Evolutionary conservation across 2,888 invertebrate genomes (phyloP), one percentile per base, ranked within the genome.

Genomic region (Allygus modestus): DNA sequence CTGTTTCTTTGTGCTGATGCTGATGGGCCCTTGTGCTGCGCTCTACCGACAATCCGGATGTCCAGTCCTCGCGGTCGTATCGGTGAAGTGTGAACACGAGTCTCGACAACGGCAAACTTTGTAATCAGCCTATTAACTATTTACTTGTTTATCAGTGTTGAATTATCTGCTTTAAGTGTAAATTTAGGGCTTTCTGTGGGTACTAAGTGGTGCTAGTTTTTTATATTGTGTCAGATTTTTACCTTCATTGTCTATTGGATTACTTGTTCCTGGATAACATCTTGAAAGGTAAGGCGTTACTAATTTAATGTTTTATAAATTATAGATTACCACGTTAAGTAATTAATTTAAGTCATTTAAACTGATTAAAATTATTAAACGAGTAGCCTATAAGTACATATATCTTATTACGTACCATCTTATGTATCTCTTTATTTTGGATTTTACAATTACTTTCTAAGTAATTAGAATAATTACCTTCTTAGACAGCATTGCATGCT

Each of bases 191-290:
- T 65, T 65, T 65, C 65, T 65, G 9, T 28, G 65, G 28, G 31
- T 65, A 28, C 26, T 31, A 28, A 65, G 28, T 65, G 65, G 65
- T 65, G 65, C 65, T 65, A 28, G 65, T 65, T 65, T 65, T 65
- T 54, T 65, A 17, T 58, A 65, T 31, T 65, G 65, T 65, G 65
- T 65, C 15, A 0, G 7, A 28, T 28, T 65, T 65, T 58, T 31
- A 65, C 28, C 65, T 28, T 17, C 9, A 17, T 15, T 4, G 2
- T 51, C 7, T 65, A 58, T 65, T 65, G 65, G 65, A 65, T 26
- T 23, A 28, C 54, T 31, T 31, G 65, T 65, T 65, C 65, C 58
- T 58, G 65, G 65, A 65, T 65, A 65, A 65, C 28, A 65, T 31
- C 20, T 28, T 26, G 20, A 28, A 28, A 65, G 65, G 65, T 65